Conservation (phyloP, 2,113 vertebrate species). For the Tyrannus savana region DNA sequence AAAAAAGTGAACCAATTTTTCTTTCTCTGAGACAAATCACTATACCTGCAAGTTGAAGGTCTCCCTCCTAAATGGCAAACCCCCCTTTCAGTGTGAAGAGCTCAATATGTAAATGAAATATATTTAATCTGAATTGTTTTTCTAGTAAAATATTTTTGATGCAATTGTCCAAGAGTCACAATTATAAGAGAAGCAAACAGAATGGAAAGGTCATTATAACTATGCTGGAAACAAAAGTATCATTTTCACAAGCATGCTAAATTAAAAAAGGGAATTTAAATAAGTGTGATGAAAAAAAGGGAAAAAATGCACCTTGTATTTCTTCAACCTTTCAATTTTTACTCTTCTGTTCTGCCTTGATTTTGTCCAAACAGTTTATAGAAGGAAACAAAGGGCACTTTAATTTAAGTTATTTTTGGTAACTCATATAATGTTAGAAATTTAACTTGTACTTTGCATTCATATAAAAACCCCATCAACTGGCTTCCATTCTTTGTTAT, state of each 20-base stretch:
- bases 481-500: not conserved
- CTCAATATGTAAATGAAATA: not conserved
- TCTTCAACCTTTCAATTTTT: not conserved
- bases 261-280: not conserved
- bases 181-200: not conserved
- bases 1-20: not conserved
- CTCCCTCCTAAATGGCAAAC: not conserved
- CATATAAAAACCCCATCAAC: not conserved
- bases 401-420: not conserved
- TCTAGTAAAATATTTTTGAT: not conserved
- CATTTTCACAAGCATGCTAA: not conserved
- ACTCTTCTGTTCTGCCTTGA: not conserved
- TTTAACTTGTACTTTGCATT: not conserved
- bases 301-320: not conserved
- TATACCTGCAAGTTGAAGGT: not conserved
- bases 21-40: not conserved
- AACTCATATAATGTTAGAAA: not conserved
- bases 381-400: not conserved
- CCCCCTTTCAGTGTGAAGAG: not conserved
- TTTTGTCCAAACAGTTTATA: not conserved
- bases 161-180: not conserved
- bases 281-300: fast-evolving
- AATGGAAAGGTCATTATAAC: not conserved
- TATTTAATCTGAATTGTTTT: not conserved
- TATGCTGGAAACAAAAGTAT: not conserved